Percentiles rank a stretch among this genome's conserved stretches.
phyloP scores from a whole-genome alignment of 2,113 vertebrate genomes.

The Leptodactylus fuscus region DNA sequence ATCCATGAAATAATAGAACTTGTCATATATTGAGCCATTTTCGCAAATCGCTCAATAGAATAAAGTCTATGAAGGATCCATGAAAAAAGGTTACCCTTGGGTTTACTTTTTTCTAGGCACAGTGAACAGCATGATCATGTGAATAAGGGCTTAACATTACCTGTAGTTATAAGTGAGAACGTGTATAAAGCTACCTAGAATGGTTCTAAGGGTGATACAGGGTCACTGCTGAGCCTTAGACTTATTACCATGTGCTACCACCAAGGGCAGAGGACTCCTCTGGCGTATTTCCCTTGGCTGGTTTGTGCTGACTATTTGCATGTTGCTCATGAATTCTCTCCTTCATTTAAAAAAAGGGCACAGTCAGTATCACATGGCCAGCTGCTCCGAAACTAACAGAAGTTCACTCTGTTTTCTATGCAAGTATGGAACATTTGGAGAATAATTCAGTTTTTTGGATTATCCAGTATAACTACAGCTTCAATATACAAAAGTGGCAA shows the following conservation, averaged over 20 bases:
- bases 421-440: slow-evolving; percentile 8
- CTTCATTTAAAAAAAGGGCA: not conserved
- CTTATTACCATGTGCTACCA: not conserved
- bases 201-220: not conserved
- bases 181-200: too few relatives aligned
- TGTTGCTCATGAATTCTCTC: slow-evolving; percentile 6
- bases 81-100: too few relatives aligned
- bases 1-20: too few relatives aligned
- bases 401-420: not conserved
- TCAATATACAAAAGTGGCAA: not conserved
- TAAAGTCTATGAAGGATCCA: too few relatives aligned
- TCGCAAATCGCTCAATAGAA: too few relatives aligned
- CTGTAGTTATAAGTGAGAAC: too few relatives aligned
- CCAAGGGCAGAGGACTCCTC: not conserved
- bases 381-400: not conserved
- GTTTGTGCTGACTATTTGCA: not conserved
- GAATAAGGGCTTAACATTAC: too few relatives aligned
- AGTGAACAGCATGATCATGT: too few relatives aligned
- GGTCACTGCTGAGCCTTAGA: not conserved
- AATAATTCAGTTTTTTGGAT: not conserved
- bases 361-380: not conserved
- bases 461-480: not conserved
- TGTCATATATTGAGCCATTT: too few relatives aligned
- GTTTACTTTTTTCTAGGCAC: too few relatives aligned
- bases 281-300: not conserved